Conservation (phyloP, 2,888 invertebrate species). For the Xiphydria camelus region DNA sequence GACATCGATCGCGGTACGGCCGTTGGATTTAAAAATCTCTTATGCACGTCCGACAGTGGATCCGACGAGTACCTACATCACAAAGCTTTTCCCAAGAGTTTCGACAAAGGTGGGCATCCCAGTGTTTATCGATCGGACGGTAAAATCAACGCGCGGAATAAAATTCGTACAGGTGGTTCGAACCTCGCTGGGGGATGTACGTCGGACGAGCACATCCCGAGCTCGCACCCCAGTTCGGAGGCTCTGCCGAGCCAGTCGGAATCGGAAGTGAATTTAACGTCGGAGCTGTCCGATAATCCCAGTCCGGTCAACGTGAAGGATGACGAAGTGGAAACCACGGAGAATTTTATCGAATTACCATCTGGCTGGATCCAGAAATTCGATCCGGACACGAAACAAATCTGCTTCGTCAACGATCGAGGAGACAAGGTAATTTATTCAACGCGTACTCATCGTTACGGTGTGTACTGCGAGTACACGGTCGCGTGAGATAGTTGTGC, state of each 20-base stretch:
- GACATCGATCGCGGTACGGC: slow-evolving; percentile 43
- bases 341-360: slow-evolving; percentile 48
- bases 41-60: slow-evolving; percentile 44
- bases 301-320: slow-evolving; percentile 28
- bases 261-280: slow-evolving; percentile 29
- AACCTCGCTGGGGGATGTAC: slow-evolving; percentile 27
- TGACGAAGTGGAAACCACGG: slow-evolving; percentile 23
- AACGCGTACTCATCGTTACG: too few relatives aligned
- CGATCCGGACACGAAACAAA: slow-evolving; percentile 51
- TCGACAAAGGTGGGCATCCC: neutral
- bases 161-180: slow-evolving; percentile 4
- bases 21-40: slow-evolving; percentile 39
- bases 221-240: slow-evolving; percentile 36
- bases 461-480: too few relatives aligned
- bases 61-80: slow-evolving; percentile 44
- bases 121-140: slow-evolving; percentile 1
- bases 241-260: slow-evolving; percentile 31
- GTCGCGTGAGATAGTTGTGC: too few relatives aligned
- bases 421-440: slow-evolving; percentile 60
- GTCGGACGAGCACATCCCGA: slow-evolving; percentile 39
- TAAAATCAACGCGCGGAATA: slow-evolving; percentile 6
- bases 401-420: slow-evolving; percentile 60
- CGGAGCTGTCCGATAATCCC: slow-evolving; percentile 33
- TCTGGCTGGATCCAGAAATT: slow-evolving; percentile 59
- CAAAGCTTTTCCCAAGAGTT: slow-evolving; percentile 30